phyloP scores from a whole-genome alignment of 2,113 vertebrate species.

The Anarhynchus alexandrinus region DNA sequence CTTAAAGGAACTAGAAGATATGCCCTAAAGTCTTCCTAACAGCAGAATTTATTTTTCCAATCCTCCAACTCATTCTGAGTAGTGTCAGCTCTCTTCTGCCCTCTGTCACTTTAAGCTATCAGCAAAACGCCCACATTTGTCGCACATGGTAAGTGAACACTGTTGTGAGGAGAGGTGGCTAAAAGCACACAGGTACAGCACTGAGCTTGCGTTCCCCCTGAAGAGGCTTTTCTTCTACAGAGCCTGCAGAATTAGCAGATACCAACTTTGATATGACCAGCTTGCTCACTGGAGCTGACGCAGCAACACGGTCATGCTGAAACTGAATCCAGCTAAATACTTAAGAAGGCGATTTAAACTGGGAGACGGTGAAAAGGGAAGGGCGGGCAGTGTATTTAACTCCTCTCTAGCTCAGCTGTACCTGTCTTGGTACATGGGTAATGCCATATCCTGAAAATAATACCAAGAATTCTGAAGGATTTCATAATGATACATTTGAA shows the following conservation, averaged over 20 bases:
- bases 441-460: background rate
- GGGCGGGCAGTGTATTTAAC: background rate
- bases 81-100: background rate
- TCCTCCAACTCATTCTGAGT: background rate
- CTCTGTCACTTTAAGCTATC: background rate
- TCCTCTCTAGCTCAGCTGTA: background rate
- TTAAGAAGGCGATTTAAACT: background rate
- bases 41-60: background rate
- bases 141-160: accelerated
- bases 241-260: background rate
- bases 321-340: background rate
- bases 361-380: background rate
- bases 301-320: accelerated
- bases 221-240: background rate
- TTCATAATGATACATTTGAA: background rate
- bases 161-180: background rate
- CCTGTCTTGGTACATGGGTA: background rate
- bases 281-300: background rate
- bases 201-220: background rate
- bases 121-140: background rate
- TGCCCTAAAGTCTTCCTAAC: background rate
- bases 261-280: background rate
- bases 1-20: background rate
- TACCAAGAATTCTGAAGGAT: background rate
- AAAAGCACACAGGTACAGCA: background rate